A percentile compares a stretch with the other conserved stretches of the same genome.
Conservation (phyloP, 2,888 invertebrate species). For the Coelinius sp. region DNA sequence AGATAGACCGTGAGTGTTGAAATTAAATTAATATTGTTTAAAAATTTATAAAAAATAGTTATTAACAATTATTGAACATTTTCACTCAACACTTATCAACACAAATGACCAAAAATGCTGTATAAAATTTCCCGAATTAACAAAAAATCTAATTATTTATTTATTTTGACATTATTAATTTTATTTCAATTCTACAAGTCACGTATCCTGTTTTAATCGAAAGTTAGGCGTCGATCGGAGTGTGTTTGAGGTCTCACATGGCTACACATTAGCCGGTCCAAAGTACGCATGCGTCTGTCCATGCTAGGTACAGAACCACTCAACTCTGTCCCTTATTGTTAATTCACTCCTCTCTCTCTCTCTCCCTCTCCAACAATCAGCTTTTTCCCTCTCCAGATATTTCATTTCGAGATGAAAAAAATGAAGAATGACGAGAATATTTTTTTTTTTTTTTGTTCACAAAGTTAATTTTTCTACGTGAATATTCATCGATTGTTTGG, state of each 20-base stretch:
- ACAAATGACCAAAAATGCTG: no score
- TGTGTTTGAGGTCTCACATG: background rate
- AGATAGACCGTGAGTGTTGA: constrained; percentile 86
- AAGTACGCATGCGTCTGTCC: background rate
- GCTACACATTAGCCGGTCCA: background rate
- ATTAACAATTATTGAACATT: background rate
- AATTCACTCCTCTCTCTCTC: no score
- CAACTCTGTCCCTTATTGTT: no score
- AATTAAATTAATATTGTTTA: background rate
- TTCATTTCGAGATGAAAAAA: no score
- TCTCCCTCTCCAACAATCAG: background rate
- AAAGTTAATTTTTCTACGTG: background rate
- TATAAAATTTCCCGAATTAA: no score
- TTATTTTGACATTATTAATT: background rate
- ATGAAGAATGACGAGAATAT: no score
- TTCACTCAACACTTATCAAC: background rate
- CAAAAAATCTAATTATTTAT: no score
- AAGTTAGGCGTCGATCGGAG: background rate
- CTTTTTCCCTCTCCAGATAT: background rate
- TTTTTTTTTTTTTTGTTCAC: background rate
- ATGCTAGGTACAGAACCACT: background rate
- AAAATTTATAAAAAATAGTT: background rate
- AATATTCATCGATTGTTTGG: constrained; percentile 26
- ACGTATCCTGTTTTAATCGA: background rate
- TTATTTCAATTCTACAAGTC: background rate